Percentiles rank a stretch among this genome's conserved stretches.
Evolutionary conservation across 2,113 vertebrate genomes (phyloP).

Genomic region (Stigmatopora nigra): DNA sequence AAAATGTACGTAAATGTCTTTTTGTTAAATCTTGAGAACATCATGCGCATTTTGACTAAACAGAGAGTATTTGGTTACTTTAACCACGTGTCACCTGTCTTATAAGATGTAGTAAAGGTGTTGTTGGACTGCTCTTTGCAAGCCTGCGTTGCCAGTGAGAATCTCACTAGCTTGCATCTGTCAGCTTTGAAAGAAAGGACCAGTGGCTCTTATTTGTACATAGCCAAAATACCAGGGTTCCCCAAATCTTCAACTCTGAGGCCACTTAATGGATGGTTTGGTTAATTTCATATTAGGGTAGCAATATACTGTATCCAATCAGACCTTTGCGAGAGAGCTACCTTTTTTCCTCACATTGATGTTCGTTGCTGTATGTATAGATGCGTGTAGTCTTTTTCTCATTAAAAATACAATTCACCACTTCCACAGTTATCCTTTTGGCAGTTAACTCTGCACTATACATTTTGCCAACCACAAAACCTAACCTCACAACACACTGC

Average conservation of each 20-base stretch:
- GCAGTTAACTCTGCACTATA: conserved; percentile 27
- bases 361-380: not conserved
- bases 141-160: no score
- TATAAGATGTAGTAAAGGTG: no score
- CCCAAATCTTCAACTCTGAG: no score
- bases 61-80: no score
- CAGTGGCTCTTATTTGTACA: no score
- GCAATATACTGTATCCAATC: not conserved
- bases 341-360: not conserved
- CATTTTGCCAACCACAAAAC: conserved; percentile 27
- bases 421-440: conserved; percentile 1
- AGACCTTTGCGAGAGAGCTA: not conserved
- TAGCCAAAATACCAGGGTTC: no score
- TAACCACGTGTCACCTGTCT: no score
- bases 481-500: conserved; percentile 44
- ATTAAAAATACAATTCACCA: not conserved
- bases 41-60: not conserved
- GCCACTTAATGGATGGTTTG: no score
- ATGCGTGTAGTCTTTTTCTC: not conserved
- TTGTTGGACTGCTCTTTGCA: no score
- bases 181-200: no score
- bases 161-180: no score
- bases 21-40: not conserved
- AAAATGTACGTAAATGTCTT: not conserved
- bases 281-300: not conserved